These are phyloP conservation scores for Uropetala carovei DNA, from an alignment of 2,888 invertebrate genomes.

Conservation along the genomic window DNA sequence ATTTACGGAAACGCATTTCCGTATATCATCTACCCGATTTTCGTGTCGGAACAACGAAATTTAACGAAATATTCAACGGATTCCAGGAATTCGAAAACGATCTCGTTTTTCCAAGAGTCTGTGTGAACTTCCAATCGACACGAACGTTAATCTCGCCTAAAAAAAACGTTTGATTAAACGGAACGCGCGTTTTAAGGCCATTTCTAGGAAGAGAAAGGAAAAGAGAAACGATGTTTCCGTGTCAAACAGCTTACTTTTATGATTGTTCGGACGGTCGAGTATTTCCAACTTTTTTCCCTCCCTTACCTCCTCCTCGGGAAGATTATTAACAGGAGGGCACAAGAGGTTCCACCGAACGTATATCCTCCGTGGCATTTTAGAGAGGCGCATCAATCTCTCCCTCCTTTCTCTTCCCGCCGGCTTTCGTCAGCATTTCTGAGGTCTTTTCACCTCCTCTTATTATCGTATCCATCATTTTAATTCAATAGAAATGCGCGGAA, in stretches of 20 bases:
- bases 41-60: too few relatives aligned
- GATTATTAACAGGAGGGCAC: conserved; percentile 62
- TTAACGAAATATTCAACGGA: too few relatives aligned
- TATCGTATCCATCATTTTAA: conserved; percentile 63
- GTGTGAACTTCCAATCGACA: neutral
- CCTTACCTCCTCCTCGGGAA: neutral
- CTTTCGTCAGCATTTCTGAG: conserved; percentile 55
- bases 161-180: neutral
- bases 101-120: too few relatives aligned
- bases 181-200: neutral
- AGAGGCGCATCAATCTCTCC: conserved; percentile 58
- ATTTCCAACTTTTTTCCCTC: neutral
- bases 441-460: conserved; percentile 60
- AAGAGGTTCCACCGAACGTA: conserved; percentile 28
- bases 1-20: too few relatives aligned
- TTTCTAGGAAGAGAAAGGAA: neutral
- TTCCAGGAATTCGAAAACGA: too few relatives aligned
- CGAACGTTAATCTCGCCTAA: neutral
- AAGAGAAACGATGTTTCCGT: conserved; percentile 43
- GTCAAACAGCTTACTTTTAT: conserved; percentile 45
- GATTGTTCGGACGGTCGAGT: neutral
- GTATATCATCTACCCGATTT: too few relatives aligned
- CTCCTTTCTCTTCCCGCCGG: conserved; percentile 23
- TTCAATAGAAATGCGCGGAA: conserved; percentile 55
- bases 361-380: conserved; percentile 54